These are phyloP conservation scores for Hetaerina titia DNA, from an alignment of 2,888 invertebrate species.

Conservation along the genomic window DNA sequence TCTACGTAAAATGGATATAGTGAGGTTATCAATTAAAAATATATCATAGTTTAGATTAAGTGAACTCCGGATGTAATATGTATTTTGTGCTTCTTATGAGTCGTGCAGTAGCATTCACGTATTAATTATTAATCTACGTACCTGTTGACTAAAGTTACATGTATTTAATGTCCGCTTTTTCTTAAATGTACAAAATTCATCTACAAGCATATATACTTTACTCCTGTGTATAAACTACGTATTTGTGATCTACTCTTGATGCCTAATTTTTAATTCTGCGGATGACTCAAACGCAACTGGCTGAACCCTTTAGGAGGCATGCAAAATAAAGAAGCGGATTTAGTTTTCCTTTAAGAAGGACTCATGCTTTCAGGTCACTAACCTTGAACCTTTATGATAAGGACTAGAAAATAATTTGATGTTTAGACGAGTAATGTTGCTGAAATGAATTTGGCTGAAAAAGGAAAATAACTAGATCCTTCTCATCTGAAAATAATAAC, in stretches of 20 bases:
- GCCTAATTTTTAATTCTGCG: slow-evolving; percentile 50
- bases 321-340: slow-evolving; percentile 55
- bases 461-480: neutral
- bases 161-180: slow-evolving; percentile 27
- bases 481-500: neutral
- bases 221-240: neutral
- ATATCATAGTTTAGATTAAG: neutral
- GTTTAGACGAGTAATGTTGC: slow-evolving; percentile 39
- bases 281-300: slow-evolving; percentile 39
- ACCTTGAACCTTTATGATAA: slow-evolving; percentile 54
- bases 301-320: slow-evolving; percentile 54
- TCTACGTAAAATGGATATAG: slow-evolving; percentile 53
- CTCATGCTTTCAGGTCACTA: slow-evolving; percentile 53
- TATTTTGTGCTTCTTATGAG: slow-evolving; percentile 58
- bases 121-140: slow-evolving; percentile 49
- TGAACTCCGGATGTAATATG: slow-evolving; percentile 39
- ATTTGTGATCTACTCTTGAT: slow-evolving; percentile 50
- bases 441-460: slow-evolving; percentile 50
- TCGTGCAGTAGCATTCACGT: slow-evolving; percentile 64
- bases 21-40: slow-evolving; percentile 28
- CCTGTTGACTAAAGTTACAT: slow-evolving; percentile 52
- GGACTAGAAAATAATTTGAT: slow-evolving; percentile 52
- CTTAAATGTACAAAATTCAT: slow-evolving; percentile 9
- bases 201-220: slow-evolving; percentile 55
- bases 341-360: slow-evolving; percentile 16